Percentiles rank a stretch among this genome's conserved stretches.
Conservation (phyloP, 2,888 invertebrate species). For the Alloscopus bannaensis region DNA sequence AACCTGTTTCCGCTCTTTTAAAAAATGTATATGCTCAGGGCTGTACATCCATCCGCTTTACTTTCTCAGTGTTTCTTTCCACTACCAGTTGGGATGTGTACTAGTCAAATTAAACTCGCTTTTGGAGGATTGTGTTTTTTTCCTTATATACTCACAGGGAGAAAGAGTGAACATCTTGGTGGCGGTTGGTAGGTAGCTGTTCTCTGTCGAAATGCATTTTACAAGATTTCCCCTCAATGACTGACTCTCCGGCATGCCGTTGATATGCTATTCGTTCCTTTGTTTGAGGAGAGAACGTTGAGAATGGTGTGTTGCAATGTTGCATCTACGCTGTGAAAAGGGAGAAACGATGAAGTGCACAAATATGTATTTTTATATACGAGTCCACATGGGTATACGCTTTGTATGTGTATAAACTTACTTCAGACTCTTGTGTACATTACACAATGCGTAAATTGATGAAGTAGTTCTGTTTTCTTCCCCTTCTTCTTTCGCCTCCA, state of each 20-base stretch:
- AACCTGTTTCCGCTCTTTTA: conserved; percentile 6
- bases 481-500: conserved; percentile 22
- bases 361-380: neutral
- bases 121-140: no score
- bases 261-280: no score
- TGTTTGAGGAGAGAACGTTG: no score
- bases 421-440: no score
- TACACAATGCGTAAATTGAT: conserved; percentile 31
- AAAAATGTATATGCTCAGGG: neutral
- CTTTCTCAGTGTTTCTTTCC: conserved; percentile 1
- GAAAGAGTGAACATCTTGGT: no score
- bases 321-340: neutral
- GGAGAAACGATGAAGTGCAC: no score
- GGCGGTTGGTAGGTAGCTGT: no score
- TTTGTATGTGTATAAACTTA: no score
- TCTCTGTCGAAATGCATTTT: no score
- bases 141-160: no score
- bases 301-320: no score
- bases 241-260: no score
- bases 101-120: conserved; percentile 32
- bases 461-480: conserved; percentile 23
- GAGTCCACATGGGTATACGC: neutral
- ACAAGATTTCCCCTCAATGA: neutral
- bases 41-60: neutral
- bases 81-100: neutral